A percentile compares a stretch with the other conserved stretches of the same genome.
These are phyloP conservation scores for Nomada ferruginata DNA, from an alignment of 2,888 invertebrate species.

Conservation along the genomic window DNA sequence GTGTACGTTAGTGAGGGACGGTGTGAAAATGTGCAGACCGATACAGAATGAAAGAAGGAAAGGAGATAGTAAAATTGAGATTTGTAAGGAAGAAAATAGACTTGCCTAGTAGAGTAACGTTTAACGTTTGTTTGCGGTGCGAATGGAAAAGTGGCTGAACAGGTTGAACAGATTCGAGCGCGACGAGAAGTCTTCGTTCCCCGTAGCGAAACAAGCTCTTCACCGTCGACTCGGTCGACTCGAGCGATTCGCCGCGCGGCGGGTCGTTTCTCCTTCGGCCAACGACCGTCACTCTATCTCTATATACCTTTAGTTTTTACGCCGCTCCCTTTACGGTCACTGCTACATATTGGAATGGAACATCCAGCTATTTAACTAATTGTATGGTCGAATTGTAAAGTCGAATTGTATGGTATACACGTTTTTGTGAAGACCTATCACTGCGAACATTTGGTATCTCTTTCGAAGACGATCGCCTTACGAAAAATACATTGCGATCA, in stretches of 20 bases:
- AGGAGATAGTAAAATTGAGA: background rate
- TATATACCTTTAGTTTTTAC: conserved; percentile 60
- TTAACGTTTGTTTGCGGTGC: conserved; percentile 21
- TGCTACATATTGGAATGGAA: conserved; percentile 47
- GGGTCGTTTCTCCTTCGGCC: conserved; percentile 72
- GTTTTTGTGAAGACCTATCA: background rate
- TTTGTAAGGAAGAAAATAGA: background rate
- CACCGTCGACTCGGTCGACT: conserved; percentile 32
- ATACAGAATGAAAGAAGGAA: no score
- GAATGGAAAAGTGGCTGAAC: conserved; percentile 16
- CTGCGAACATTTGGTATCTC: background rate
- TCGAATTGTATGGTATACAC: no score
- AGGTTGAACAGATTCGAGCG: conserved; percentile 46
- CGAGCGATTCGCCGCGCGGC: conserved; percentile 42
- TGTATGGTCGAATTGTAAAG: no score
- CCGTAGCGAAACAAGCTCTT: conserved; percentile 59
- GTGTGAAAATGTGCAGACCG: no score
- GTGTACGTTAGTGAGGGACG: no score
- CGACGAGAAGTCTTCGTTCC: conserved; percentile 49
- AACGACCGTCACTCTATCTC: conserved; percentile 66
- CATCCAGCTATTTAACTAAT: background rate
- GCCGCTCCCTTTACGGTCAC: conserved; percentile 37
- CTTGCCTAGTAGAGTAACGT: background rate
- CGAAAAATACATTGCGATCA: background rate
- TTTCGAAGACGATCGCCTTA: no score